A percentile compares a stretch with the other conserved stretches of the same genome.
Conservation (phyloP, 2,888 invertebrate species). For the Melitaea athalia region DNA sequence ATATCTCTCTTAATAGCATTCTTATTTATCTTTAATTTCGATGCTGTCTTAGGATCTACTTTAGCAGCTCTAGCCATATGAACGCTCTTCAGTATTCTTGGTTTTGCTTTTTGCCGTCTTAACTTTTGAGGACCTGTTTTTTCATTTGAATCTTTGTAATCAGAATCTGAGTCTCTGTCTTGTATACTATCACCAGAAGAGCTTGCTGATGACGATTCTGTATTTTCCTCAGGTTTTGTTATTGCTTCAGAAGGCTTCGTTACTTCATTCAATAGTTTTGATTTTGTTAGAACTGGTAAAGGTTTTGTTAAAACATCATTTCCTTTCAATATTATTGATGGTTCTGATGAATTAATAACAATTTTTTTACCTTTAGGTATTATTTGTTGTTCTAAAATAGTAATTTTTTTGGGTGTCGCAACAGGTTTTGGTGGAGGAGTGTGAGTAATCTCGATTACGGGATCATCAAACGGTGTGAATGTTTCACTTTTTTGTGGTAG, state of each 20-base stretch:
- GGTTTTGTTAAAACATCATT: slow-evolving; percentile 70
- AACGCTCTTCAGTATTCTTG: slow-evolving; percentile 65
- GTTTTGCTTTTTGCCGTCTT: slow-evolving; percentile 66
- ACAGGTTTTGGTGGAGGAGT: slow-evolving; percentile 72
- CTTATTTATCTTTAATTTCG: slow-evolving; percentile 61
- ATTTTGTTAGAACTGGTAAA: slow-evolving; percentile 58
- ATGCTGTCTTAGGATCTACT: slow-evolving; percentile 59
- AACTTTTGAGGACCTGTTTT: slow-evolving; percentile 57
- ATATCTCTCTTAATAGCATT: slow-evolving; percentile 60
- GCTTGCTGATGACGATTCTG: slow-evolving; percentile 75
- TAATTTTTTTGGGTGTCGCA: slow-evolving; percentile 73
- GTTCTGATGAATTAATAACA: slow-evolving; percentile 62
- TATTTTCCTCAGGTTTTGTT: slow-evolving; percentile 74
- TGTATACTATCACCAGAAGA: slow-evolving; percentile 81
- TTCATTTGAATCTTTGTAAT: slow-evolving; percentile 78
- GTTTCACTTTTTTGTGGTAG: slow-evolving; percentile 62
- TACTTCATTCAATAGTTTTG: slow-evolving; percentile 54
- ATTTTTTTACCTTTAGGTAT: slow-evolving; percentile 79
- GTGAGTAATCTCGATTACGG: slow-evolving; percentile 72
- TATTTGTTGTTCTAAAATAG: slow-evolving; percentile 75
- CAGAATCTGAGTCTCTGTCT: slow-evolving; percentile 84
- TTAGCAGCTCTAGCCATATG: slow-evolving; percentile 55
- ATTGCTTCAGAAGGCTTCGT: slow-evolving; percentile 54
- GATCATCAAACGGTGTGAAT: slow-evolving; percentile 65
- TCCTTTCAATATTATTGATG: slow-evolving; percentile 66